These are phyloP conservation scores for Nycteola revayana DNA, from an alignment of 2,888 invertebrate species.

Conservation along the genomic window DNA sequence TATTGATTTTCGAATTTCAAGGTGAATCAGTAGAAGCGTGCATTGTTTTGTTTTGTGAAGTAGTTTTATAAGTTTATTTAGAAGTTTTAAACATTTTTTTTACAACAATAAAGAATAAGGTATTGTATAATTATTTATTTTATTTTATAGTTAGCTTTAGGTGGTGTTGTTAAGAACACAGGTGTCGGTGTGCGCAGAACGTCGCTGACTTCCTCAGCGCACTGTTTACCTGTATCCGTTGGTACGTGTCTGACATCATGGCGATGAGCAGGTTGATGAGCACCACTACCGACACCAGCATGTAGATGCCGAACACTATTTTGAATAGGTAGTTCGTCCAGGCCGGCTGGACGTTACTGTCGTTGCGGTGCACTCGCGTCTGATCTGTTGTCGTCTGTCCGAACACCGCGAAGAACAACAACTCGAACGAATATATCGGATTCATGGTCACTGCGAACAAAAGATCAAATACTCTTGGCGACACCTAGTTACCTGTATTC, in stretches of 20 bases:
- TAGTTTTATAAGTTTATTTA: no score
- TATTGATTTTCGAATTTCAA: no score
- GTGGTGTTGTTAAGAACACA: background rate
- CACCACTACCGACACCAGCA: constrained; percentile 99
- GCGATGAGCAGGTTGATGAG: constrained; percentile 99
- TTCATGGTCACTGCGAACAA: constrained; percentile 93
- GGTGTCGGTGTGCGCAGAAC: constrained; percentile 25
- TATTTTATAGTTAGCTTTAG: no score
- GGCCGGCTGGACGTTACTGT: constrained; percentile 85
- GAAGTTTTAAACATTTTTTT: no score
- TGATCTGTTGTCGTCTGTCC: constrained; percentile 94
- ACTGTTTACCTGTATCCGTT: constrained; percentile 94
- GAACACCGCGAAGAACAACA: constrained; percentile 99
- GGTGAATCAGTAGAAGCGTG: no score
- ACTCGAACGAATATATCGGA: constrained; percentile 96
- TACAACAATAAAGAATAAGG: no score
- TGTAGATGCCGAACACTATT: constrained; percentile 95
- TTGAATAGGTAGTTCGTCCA: constrained; percentile 95
- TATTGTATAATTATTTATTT: no score
- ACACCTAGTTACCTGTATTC: constrained; percentile 94
- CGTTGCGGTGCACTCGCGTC: constrained; percentile 85
- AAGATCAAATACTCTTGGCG: constrained; percentile 52
- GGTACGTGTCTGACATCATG: constrained; percentile 99
- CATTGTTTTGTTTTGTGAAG: background rate
- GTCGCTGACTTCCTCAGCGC: constrained; percentile 18